Conservation (phyloP, 2,888 invertebrate species). For the Glaucopsyche alexis region DNA sequence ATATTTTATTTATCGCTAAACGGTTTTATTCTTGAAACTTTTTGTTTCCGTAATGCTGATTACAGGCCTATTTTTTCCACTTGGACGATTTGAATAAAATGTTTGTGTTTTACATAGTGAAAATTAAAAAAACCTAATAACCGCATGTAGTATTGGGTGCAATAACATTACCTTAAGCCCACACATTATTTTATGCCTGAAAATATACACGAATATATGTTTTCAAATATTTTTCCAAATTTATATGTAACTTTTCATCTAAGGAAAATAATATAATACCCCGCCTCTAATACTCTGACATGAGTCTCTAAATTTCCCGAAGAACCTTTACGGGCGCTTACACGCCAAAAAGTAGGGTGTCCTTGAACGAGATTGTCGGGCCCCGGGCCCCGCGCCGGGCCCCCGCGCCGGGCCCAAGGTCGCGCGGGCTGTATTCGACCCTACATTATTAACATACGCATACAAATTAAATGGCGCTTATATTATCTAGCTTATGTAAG, state of each 20-base stretch:
- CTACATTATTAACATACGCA: constrained; percentile 16
- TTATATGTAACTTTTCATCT: neutral
- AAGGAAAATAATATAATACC: neutral
- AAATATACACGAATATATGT: neutral
- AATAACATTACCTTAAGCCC: neutral
- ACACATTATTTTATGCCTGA: neutral
- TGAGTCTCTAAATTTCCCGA: constrained; percentile 6
- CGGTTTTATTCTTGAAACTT: neutral
- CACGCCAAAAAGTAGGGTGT: constrained; percentile 14
- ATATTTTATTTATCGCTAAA: constrained; percentile 19
- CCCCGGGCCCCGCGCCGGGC: neutral
- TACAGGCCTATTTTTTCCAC: no score
- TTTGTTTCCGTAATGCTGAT: neutral
- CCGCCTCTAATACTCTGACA: neutral
- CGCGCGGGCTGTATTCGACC: neutral
- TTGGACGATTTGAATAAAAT: neutral
- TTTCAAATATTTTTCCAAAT: neutral
- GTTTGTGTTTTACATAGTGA: neutral
- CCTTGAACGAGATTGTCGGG: constrained; percentile 2
- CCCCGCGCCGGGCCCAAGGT: constrained; percentile 12
- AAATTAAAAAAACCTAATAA: neutral
- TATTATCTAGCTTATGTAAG: neutral
- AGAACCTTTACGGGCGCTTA: constrained; percentile 8
- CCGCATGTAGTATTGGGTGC: neutral
- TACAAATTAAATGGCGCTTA: constrained; percentile 8